Conservation (phyloP, 2,113 vertebrate species). For the Melanostigma gelatinosum region DNA sequence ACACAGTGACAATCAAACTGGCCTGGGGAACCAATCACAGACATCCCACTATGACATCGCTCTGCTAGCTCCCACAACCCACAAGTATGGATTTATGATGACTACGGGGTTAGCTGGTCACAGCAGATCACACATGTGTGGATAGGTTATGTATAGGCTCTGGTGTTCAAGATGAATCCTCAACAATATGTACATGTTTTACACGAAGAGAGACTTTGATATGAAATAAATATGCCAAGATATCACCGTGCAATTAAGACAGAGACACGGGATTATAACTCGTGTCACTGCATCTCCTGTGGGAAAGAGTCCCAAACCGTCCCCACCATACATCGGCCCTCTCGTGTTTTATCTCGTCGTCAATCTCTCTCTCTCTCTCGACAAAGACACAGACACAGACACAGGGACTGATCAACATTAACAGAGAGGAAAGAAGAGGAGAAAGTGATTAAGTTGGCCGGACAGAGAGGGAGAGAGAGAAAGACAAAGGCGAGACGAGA, state of each 20-base stretch:
- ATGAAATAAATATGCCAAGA: background rate
- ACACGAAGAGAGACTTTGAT: background rate
- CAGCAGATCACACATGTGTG: background rate
- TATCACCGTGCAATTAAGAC: background rate
- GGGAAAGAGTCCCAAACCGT: slow-evolving; percentile 15
- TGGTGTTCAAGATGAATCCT: background rate
- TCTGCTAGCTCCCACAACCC: background rate
- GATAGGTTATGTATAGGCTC: background rate
- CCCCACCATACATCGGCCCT: background rate
- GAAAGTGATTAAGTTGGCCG: slow-evolving; percentile 1
- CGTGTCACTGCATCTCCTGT: background rate
- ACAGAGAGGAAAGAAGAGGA: slow-evolving; percentile 24
- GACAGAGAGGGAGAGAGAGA: slow-evolving; percentile 17
- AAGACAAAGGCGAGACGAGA: slow-evolving; percentile 41
- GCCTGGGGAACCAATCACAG: background rate
- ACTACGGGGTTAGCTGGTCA: background rate
- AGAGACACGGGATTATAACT: background rate
- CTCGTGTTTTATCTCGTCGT: slow-evolving; percentile 24
- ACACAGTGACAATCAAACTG: background rate
- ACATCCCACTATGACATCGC: background rate
- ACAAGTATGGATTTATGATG: background rate
- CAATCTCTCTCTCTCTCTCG: slow-evolving; percentile 3
- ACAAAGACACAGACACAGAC: background rate
- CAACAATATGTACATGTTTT: background rate
- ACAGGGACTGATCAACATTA: slow-evolving; percentile 36